phyloP scores from a whole-genome alignment of 2,888 invertebrate species.

The Acrobeloides nanus region DNA sequence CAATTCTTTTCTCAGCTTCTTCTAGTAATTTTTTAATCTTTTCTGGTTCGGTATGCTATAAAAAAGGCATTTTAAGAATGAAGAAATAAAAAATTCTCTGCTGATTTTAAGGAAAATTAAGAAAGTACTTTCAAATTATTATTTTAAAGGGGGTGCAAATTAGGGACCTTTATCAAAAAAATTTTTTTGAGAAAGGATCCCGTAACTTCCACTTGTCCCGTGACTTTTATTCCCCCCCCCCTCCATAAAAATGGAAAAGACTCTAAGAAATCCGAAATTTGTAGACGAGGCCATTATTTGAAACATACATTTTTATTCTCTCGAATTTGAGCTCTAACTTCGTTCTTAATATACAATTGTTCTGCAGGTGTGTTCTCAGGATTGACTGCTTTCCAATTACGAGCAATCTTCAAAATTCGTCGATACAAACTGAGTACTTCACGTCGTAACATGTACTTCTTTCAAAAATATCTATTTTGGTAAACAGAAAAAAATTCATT shows the following conservation, averaged over 20 bases:
- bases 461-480: too few relatives aligned
- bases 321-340: slow-evolving; percentile 30
- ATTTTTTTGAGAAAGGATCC: too few relatives aligned
- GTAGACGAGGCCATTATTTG: too few relatives aligned
- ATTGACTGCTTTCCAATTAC: slow-evolving; percentile 25
- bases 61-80: too few relatives aligned
- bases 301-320: slow-evolving; percentile 29
- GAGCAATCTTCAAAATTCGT: slow-evolving; percentile 18
- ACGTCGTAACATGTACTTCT: slow-evolving; percentile 8
- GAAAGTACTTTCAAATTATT: background rate
- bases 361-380: slow-evolving; percentile 27
- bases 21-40: slow-evolving; percentile 32
- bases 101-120: background rate
- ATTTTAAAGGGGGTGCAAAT: too few relatives aligned
- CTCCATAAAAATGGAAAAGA: too few relatives aligned
- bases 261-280: too few relatives aligned
- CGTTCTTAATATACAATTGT: slow-evolving; percentile 25
- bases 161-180: too few relatives aligned
- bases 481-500: too few relatives aligned
- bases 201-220: too few relatives aligned
- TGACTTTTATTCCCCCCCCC: too few relatives aligned
- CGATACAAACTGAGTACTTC: slow-evolving; percentile 18
- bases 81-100: slow-evolving; percentile 3
- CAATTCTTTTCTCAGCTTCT: slow-evolving; percentile 34
- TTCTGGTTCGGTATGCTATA: slow-evolving; percentile 29